Evolutionary conservation across 2,113 vertebrate species (phyloP).

Genomic region (Petaurus breviceps): DNA sequence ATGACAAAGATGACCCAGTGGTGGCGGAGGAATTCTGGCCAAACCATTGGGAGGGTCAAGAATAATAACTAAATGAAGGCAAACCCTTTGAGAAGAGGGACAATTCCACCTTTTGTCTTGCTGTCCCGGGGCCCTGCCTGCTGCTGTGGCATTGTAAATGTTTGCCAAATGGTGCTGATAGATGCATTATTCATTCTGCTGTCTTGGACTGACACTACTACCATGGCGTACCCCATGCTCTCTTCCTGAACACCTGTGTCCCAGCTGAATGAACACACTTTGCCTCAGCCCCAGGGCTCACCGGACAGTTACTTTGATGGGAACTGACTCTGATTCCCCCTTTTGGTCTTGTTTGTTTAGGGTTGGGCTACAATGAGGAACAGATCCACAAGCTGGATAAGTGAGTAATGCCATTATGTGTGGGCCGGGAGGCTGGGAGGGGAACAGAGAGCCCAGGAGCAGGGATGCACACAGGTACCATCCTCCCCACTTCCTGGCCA

Average conservation of each 20-base stretch:
- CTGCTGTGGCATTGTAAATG: background rate
- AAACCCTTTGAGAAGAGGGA: background rate
- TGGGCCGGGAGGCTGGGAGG: background rate
- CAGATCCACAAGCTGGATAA: constrained; percentile 99
- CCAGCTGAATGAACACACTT: background rate
- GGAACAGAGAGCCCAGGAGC: background rate
- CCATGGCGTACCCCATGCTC: background rate
- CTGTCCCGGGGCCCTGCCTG: background rate
- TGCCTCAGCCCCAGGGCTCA: background rate
- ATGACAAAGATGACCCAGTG: background rate
- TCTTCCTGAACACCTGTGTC: background rate
- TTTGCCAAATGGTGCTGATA: background rate
- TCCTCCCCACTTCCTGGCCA: background rate
- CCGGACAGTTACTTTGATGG: background rate
- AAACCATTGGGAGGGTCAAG: background rate
- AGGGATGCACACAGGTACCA: background rate
- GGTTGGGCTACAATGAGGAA: constrained; percentile 93
- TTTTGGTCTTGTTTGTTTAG: constrained; percentile 80
- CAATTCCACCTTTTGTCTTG: background rate
- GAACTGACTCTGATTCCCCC: background rate
- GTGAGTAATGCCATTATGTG: constrained; percentile 84
- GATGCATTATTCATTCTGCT: too few species aligned
- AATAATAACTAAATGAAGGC: background rate
- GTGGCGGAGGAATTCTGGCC: background rate
- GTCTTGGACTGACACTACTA: background rate